Conservation (phyloP, 2,113 vertebrate species). For the Poeciliopsis prolifica region DNA sequence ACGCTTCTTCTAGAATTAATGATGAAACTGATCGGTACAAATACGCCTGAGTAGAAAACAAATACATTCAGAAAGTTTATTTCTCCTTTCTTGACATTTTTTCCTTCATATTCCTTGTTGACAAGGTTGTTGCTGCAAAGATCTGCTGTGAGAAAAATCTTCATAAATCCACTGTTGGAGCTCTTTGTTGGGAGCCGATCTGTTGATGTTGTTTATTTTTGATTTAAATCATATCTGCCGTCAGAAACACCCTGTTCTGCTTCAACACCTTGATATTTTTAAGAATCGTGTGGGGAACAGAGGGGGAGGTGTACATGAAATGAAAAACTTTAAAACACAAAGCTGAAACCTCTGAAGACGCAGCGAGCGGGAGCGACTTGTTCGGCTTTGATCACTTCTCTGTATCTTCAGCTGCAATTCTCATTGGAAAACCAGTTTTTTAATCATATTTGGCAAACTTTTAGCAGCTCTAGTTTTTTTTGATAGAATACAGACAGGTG, state of each 20-base stretch:
- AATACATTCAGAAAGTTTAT: background rate
- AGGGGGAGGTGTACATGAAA: background rate
- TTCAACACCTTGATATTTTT: background rate
- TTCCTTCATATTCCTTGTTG: background rate
- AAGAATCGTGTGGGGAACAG: background rate
- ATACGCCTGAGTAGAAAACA: background rate
- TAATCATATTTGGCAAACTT: background rate
- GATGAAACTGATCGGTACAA: background rate
- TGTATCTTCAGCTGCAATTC: background rate
- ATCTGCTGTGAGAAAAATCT: background rate
- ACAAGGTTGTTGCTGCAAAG: background rate
- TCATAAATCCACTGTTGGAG: background rate
- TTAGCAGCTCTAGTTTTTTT: background rate
- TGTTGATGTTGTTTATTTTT: background rate
- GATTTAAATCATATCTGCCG: background rate
- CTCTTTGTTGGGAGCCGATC: background rate
- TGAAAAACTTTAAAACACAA: background rate
- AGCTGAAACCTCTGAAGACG: background rate
- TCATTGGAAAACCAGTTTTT: background rate
- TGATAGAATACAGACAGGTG: background rate
- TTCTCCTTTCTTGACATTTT: background rate
- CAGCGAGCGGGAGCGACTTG: background rate
- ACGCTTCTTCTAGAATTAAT: background rate
- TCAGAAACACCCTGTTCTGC: background rate
- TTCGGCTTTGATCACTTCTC: conserved; percentile 8